Evolutionary conservation across 2,888 invertebrate genomes (phyloP).

Genomic region (Sympetrum striolatum): DNA sequence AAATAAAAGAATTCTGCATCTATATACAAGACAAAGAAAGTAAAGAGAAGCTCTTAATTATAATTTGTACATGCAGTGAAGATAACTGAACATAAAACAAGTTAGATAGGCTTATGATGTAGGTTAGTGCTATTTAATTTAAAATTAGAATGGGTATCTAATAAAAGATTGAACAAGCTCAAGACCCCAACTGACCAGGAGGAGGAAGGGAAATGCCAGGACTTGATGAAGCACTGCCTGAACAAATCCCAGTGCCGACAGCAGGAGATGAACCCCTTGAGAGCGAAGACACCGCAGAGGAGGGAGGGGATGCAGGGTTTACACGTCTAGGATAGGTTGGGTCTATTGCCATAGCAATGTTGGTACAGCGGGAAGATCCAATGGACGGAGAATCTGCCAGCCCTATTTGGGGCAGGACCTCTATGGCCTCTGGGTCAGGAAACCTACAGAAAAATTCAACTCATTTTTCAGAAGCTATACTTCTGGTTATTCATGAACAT

Average conservation of each 20-base stretch:
- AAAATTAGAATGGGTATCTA: too few relatives aligned
- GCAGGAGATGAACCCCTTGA: conserved; percentile 54
- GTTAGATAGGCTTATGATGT: too few relatives aligned
- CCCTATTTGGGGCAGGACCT: conserved; percentile 52
- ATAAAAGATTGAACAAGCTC: background rate
- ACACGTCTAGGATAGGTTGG: conserved; percentile 64
- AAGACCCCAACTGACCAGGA: conserved; percentile 48
- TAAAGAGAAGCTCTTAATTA: too few relatives aligned
- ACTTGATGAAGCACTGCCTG: conserved; percentile 63
- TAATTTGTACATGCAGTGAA: too few relatives aligned
- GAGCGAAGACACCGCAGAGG: conserved; percentile 35
- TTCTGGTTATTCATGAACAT: background rate
- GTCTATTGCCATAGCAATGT: conserved; percentile 73
- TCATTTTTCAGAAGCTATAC: background rate
- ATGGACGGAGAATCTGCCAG: conserved; percentile 49
- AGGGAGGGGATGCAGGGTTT: conserved; percentile 49
- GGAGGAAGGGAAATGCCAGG: conserved; percentile 57
- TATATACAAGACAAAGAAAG: too few relatives aligned
- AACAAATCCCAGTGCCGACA: conserved; percentile 71
- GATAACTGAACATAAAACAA: too few relatives aligned
- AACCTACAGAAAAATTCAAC: conserved; percentile 49
- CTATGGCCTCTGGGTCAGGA: conserved; percentile 59
- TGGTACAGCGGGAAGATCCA: conserved; percentile 57
- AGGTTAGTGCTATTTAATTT: too few relatives aligned
- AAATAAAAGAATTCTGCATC: too few relatives aligned